A percentile compares a stretch with the other conserved stretches of the same genome.
Evolutionary conservation across 2,113 vertebrate genomes (phyloP).

Genomic region (Mormyrus lacerda): DNA sequence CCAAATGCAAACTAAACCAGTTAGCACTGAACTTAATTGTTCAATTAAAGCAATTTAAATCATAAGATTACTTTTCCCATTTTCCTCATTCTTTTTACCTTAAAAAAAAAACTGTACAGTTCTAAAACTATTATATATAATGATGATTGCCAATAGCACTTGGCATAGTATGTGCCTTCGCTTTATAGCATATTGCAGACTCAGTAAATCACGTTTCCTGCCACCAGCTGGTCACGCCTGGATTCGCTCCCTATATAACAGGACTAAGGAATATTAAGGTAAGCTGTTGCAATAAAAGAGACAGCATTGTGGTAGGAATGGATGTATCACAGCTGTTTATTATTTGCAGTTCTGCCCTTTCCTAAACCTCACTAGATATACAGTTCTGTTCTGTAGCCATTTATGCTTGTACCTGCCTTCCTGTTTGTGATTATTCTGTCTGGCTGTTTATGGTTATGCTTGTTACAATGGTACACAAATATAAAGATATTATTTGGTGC

Average conservation of each 20-base stretch:
- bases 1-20: background rate
- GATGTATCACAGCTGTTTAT: conserved; percentile 5
- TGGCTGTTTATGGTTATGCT: background rate
- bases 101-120: background rate
- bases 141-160: background rate
- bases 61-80: background rate
- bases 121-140: background rate
- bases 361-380: background rate
- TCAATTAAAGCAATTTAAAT: background rate
- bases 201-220: background rate
- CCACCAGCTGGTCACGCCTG: background rate
- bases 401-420: background rate
- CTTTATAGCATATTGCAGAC: background rate
- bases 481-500: background rate
- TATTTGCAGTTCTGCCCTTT: background rate
- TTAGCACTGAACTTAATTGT: background rate
- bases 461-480: background rate
- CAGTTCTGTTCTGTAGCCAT: background rate
- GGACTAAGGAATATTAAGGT: background rate
- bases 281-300: background rate
- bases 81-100: background rate
- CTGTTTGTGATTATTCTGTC: background rate
- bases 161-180: background rate
- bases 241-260: background rate
- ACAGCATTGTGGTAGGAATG: background rate